Percentiles rank a stretch among this genome's conserved stretches.
Conservation (phyloP, 2,113 vertebrate species). For the Nanorana parkeri region DNA sequence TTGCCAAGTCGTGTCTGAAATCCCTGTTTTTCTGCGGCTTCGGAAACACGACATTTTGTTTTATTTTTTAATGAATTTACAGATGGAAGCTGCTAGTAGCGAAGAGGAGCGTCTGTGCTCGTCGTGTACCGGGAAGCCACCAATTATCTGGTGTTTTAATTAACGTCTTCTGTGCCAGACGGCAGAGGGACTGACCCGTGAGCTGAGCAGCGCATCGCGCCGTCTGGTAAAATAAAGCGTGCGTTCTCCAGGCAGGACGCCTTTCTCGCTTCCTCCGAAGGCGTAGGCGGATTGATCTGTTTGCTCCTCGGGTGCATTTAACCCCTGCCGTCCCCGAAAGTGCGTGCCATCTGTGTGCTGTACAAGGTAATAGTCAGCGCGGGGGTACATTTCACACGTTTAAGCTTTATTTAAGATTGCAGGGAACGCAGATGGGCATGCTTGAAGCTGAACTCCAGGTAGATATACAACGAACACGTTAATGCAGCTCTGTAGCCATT, state of each 20-base stretch:
- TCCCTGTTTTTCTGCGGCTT: background rate
- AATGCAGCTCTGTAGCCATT: too few relatives aligned
- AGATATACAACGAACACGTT: too few relatives aligned
- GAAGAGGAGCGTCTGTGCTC: background rate
- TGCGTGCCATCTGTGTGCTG: background rate
- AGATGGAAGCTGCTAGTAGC: too few relatives aligned
- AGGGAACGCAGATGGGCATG: too few relatives aligned
- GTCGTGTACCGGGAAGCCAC: background rate
- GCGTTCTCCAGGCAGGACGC: background rate
- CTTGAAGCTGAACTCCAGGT: too few relatives aligned
- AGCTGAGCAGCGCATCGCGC: background rate
- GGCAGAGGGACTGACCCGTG: background rate
- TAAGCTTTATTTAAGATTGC: too few relatives aligned
- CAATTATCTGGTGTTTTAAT: background rate
- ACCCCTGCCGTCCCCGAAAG: background rate
- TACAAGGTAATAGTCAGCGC: too few relatives aligned
- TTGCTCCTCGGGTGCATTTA: background rate
- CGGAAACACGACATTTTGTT: background rate
- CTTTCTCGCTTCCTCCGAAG: background rate
- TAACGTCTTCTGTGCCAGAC: constrained; percentile 15
- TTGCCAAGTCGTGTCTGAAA: constrained; percentile 12
- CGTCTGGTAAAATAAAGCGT: too few relatives aligned
- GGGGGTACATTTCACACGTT: too few relatives aligned
- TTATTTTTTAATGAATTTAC: too few relatives aligned
- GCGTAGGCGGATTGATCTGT: background rate